phyloP scores from a whole-genome alignment of 2,888 invertebrate species.

The Muscina levida region DNA sequence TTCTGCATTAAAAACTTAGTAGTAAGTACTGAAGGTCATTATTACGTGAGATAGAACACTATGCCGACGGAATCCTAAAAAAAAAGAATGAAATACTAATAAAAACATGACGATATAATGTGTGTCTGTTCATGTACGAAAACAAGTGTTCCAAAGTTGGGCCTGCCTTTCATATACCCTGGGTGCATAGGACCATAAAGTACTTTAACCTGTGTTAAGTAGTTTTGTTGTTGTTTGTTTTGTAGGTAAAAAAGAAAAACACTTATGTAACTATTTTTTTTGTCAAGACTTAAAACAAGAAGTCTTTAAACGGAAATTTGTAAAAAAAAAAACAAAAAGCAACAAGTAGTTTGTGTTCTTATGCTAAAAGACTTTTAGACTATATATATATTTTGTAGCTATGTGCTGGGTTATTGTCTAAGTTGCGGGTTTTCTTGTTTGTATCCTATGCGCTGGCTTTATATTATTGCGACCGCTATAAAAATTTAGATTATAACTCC shows the following conservation, averaged over 20 bases:
- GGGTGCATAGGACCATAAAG: slow-evolving; percentile 65
- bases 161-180: no score
- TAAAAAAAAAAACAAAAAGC: no score
- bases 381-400: no score
- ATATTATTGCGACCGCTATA: slow-evolving; percentile 19
- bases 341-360: slow-evolving; percentile 21
- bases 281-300: slow-evolving; percentile 18
- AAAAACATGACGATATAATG: slow-evolving; percentile 12
- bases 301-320: slow-evolving; percentile 49
- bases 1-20: slow-evolving; percentile 14
- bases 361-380: slow-evolving; percentile 19
- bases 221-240: slow-evolving; percentile 45
- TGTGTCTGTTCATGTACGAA: slow-evolving; percentile 46
- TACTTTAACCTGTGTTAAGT: slow-evolving; percentile 54
- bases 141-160: slow-evolving; percentile 53
- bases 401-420: no score
- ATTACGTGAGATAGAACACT: slow-evolving; percentile 45
- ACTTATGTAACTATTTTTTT: slow-evolving; percentile 55
- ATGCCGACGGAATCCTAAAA: slow-evolving; percentile 8
- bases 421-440: background rate
- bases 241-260: background rate
- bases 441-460: background rate
- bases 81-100: background rate
- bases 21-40: slow-evolving; percentile 63
- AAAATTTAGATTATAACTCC: slow-evolving; percentile 45